Conservation (phyloP, 2,888 invertebrate genomes). For the Tridacna gigas region DNA sequence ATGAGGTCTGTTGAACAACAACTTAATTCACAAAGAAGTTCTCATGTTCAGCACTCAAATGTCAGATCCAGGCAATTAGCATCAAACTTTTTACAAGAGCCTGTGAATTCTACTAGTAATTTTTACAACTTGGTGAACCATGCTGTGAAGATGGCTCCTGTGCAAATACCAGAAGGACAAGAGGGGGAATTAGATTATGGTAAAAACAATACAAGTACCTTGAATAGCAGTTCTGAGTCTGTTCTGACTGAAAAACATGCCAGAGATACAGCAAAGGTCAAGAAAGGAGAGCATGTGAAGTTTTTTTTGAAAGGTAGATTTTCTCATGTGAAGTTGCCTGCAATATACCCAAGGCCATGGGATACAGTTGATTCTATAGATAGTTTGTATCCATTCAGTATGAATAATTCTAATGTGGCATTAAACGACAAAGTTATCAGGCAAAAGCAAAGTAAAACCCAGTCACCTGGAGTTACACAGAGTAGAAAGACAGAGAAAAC, state of each 20-base stretch:
- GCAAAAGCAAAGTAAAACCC: background rate
- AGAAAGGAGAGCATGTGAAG: background rate
- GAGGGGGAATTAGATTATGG: background rate
- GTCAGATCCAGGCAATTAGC: background rate
- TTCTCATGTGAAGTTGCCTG: background rate
- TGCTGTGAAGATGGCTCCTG: constrained; percentile 5
- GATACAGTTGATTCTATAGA: constrained; percentile 38
- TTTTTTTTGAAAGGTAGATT: constrained; percentile 8
- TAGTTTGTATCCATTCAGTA: background rate
- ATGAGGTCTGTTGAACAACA: background rate
- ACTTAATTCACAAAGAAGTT: background rate
- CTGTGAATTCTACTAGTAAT: background rate
- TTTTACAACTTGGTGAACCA: constrained; percentile 10
- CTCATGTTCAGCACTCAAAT: background rate
- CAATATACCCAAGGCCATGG: constrained; percentile 11
- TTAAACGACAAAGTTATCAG: background rate
- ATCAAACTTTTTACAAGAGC: background rate
- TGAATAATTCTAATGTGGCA: background rate
- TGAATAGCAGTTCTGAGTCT: background rate
- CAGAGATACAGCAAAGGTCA: background rate
- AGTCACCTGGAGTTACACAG: background rate
- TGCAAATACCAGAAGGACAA: background rate
- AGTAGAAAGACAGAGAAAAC: background rate
- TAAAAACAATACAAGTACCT: background rate
- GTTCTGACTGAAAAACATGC: background rate